These are phyloP conservation scores for Choloepus didactylus DNA, from an alignment of 2,797 vertebrate species.

Conservation along the genomic window DNA sequence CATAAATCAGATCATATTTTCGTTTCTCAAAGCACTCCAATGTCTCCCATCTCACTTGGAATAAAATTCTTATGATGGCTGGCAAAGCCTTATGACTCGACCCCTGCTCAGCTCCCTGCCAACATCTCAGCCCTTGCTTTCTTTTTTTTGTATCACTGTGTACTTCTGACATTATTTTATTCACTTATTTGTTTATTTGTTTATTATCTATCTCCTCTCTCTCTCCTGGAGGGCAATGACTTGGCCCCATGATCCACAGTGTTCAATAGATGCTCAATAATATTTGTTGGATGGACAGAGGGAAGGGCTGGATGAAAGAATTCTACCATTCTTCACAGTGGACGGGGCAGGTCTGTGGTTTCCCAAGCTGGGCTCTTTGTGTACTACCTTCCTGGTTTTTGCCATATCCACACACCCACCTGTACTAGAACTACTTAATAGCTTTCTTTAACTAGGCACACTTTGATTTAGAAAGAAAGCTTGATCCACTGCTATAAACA, in stretches of 20 bases:
- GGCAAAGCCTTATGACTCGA: neutral
- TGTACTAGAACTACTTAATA: neutral
- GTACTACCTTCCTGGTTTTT: neutral
- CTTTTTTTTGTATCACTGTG: neutral
- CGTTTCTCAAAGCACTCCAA: neutral
- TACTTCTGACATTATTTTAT: neutral
- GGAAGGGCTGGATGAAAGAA: neutral
- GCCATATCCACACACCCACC: neutral
- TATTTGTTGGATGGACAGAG: neutral
- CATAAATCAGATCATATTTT: neutral
- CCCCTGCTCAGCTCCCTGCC: neutral
- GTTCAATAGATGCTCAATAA: neutral
- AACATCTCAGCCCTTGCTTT: accelerated
- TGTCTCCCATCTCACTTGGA: neutral
- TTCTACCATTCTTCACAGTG: neutral
- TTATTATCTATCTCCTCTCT: neutral
- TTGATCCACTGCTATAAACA: neutral
- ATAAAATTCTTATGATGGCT: neutral
- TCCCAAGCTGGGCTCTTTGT: neutral
- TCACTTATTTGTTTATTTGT: neutral
- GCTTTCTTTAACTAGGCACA: neutral
- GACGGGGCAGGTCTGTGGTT: neutral
- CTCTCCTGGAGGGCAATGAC: neutral
- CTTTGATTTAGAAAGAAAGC: neutral
- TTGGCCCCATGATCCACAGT: neutral